Percentiles rank a stretch among this genome's conserved stretches.
Evolutionary conservation across 2,113 vertebrate genomes (phyloP).

Genomic region (Panurus biarmicus): DNA sequence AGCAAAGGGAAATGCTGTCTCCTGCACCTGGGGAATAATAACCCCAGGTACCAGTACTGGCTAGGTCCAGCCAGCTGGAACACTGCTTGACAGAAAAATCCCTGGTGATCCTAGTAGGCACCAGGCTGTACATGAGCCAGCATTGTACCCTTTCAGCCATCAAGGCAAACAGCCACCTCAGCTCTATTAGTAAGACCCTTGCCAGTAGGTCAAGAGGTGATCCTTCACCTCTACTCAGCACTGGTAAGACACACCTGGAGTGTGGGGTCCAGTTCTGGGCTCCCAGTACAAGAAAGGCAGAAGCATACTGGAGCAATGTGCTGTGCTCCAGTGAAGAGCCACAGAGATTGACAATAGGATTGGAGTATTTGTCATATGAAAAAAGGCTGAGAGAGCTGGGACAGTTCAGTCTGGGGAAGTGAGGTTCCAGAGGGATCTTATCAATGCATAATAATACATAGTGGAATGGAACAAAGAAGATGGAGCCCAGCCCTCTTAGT

Average conservation of each 20-base stretch:
- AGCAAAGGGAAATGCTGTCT: not conserved
- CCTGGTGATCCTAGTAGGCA: not conserved
- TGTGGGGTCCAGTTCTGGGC: not conserved
- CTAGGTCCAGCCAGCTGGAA: not conserved
- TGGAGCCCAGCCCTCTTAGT: not conserved
- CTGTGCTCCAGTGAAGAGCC: not conserved
- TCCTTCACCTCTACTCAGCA: not conserved
- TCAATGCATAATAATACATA: rapidly evolving
- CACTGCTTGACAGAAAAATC: not conserved
- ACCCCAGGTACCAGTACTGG: not conserved
- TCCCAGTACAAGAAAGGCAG: not conserved
- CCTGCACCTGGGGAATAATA: not conserved
- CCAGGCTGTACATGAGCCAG: not conserved
- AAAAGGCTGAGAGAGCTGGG: not conserved
- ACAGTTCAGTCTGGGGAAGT: not conserved
- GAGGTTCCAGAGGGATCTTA: not conserved
- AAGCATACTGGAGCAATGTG: not conserved
- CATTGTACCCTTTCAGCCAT: not conserved
- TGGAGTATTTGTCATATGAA: not conserved
- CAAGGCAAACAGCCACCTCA: not conserved
- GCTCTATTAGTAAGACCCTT: not conserved
- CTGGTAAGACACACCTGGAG: not conserved
- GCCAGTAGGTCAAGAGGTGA: not conserved
- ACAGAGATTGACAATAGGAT: not conserved
- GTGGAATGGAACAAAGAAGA: not conserved